Conservation (phyloP, 2,797 vertebrate species). For the Coregonus ussuriensis region DNA sequence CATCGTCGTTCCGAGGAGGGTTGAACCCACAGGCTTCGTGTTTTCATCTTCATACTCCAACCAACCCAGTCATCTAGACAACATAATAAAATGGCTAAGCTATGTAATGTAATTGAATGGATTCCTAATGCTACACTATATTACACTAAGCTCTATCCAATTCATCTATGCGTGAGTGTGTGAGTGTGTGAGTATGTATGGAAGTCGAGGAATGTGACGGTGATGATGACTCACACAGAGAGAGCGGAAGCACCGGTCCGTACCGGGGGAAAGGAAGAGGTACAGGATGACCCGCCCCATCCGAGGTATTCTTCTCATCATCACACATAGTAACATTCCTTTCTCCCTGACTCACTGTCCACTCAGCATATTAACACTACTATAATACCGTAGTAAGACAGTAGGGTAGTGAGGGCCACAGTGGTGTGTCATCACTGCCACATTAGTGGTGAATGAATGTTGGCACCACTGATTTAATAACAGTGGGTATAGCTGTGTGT, state of each 20-base stretch:
- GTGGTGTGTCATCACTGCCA: constrained; percentile 34
- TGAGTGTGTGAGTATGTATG: constrained; percentile 42
- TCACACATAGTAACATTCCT: constrained; percentile 34
- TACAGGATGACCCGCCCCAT: neutral
- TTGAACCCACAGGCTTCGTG: neutral
- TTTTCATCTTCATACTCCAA: neutral
- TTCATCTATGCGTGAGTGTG: neutral
- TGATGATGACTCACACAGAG: constrained; percentile 58
- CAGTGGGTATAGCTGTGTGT: neutral
- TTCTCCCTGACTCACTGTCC: constrained; percentile 63
- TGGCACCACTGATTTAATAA: neutral
- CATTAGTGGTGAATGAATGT: constrained; percentile 44
- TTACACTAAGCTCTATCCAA: neutral
- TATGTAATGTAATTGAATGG: no score
- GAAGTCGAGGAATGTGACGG: constrained; percentile 61
- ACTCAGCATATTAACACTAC: constrained; percentile 55
- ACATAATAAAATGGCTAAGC: no score
- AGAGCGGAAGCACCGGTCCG: constrained; percentile 39
- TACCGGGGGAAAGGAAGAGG: constrained; percentile 43
- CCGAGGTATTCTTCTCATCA: constrained; percentile 21
- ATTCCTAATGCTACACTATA: neutral
- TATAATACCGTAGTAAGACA: constrained; percentile 7
- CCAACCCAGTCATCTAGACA: neutral
- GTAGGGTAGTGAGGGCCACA: constrained; percentile 9
- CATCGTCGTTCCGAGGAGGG: neutral